These are phyloP conservation scores for Polypedilum vanderplanki DNA, from an alignment of 1,140 invertebrate genomes.

Conservation along the genomic window DNA sequence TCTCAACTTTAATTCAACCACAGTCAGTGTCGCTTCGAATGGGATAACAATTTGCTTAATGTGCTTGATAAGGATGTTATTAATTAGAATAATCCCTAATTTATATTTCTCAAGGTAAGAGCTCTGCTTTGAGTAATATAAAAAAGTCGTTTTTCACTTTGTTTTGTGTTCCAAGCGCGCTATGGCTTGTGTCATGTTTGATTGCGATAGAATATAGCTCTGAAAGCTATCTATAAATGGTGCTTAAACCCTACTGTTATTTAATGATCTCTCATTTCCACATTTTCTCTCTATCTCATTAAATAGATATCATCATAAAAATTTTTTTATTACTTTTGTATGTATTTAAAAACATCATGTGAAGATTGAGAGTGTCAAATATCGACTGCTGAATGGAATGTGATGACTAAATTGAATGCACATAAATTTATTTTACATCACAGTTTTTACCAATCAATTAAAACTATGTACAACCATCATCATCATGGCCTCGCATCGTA, in stretches of 20 bases:
- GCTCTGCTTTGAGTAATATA: neutral
- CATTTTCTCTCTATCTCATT: neutral
- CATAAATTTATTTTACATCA: too few species aligned
- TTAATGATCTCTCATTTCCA: conserved; percentile 22
- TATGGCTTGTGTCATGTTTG: neutral
- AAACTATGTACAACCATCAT: too few species aligned
- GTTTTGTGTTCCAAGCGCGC: neutral
- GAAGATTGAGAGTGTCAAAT: too few species aligned
- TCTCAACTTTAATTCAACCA: neutral
- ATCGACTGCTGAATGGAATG: too few species aligned
- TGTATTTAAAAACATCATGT: too few species aligned
- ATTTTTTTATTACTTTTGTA: too few species aligned
- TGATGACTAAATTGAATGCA: too few species aligned
- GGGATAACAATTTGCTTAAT: conserved; percentile 20
- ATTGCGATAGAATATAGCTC: neutral
- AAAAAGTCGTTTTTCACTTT: neutral
- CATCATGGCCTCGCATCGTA: too few species aligned
- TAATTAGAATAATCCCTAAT: conserved; percentile 27
- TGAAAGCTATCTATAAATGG: neutral
- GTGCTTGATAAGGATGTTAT: neutral
- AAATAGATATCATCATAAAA: too few species aligned
- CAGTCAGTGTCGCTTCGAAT: neutral
- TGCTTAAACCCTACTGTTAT: conserved; percentile 20
- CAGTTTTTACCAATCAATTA: too few species aligned
- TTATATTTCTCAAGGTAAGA: neutral